A percentile compares a stretch with the other conserved stretches of the same genome.
These are phyloP conservation scores for Staurois parvus DNA, from an alignment of 2,797 vertebrate genomes.

Conservation along the genomic window DNA sequence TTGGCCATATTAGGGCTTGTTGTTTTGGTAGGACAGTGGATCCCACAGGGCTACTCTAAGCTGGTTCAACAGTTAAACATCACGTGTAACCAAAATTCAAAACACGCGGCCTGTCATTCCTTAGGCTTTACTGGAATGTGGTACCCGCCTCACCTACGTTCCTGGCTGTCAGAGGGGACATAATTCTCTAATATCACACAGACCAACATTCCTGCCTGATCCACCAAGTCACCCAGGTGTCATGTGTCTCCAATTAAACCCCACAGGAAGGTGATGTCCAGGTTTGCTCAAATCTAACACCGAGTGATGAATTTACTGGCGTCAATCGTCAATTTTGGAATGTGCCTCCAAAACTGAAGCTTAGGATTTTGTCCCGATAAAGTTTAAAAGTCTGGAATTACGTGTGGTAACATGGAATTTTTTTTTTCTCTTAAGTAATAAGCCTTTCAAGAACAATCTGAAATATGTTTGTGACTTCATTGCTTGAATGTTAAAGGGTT, in stretches of 20 bases:
- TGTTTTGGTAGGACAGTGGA: no score
- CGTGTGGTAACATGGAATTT: neutral
- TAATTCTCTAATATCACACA: constrained; percentile 10
- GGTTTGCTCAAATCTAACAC: constrained; percentile 3
- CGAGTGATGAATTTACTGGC: neutral
- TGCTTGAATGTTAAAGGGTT: neutral
- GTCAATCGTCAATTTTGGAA: neutral
- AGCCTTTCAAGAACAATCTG: neutral
- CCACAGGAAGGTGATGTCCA: neutral
- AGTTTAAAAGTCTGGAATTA: neutral
- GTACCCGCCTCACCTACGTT: neutral
- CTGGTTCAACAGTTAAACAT: neutral
- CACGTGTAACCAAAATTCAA: neutral
- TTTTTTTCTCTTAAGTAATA: no score
- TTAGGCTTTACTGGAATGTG: constrained; percentile 9
- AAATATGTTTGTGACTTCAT: constrained; percentile 12
- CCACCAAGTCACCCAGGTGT: constrained; percentile 26
- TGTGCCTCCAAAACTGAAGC: neutral
- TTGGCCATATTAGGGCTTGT: no score
- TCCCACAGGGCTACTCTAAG: neutral
- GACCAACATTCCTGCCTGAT: constrained; percentile 16
- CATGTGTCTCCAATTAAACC: constrained; percentile 43
- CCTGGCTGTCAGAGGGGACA: neutral
- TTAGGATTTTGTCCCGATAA: neutral
- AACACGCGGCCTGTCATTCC: neutral